These are phyloP conservation scores for Bathynomus jamesi DNA, from an alignment of 1,140 invertebrate species.

Conservation along the genomic window DNA sequence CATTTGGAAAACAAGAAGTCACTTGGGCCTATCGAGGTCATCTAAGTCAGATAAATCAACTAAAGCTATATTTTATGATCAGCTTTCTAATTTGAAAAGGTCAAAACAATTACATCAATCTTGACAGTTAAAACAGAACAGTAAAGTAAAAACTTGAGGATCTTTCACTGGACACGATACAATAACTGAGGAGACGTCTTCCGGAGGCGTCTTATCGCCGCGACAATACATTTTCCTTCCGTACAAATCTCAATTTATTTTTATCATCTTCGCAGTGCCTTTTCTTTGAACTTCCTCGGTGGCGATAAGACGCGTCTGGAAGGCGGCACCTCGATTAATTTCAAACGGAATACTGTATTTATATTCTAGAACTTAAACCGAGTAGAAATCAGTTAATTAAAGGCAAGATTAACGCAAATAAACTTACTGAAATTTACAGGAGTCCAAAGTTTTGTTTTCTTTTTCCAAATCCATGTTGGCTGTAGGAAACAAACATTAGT, in stretches of 20 bases:
- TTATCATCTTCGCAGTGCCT: neutral
- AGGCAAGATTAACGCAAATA: neutral
- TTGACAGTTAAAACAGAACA: too few relatives aligned
- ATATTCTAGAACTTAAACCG: too few relatives aligned
- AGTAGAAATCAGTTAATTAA: too few relatives aligned
- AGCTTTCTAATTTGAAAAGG: neutral
- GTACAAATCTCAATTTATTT: neutral
- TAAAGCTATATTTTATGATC: too few relatives aligned
- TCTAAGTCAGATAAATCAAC: too few relatives aligned
- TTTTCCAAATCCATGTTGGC: slow-evolving; percentile 24
- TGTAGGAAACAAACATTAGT: slow-evolving; percentile 11
- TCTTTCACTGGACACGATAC: neutral
- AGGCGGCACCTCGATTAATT: neutral
- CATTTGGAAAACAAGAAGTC: too few relatives aligned
- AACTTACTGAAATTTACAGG: slow-evolving; percentile 24
- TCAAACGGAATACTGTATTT: neutral
- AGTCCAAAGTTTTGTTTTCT: slow-evolving; percentile 14
- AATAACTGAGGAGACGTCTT: neutral
- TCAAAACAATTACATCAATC: too few relatives aligned
- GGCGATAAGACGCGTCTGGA: too few relatives aligned
- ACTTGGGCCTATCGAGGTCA: too few relatives aligned
- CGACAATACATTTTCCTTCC: too few relatives aligned
- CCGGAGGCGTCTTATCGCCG: too few relatives aligned
- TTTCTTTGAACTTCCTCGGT: too few relatives aligned
- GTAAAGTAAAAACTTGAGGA: neutral